These are phyloP conservation scores for Trochalopteron elliotii DNA, from an alignment of 2,113 vertebrate species.

Conservation along the genomic window DNA sequence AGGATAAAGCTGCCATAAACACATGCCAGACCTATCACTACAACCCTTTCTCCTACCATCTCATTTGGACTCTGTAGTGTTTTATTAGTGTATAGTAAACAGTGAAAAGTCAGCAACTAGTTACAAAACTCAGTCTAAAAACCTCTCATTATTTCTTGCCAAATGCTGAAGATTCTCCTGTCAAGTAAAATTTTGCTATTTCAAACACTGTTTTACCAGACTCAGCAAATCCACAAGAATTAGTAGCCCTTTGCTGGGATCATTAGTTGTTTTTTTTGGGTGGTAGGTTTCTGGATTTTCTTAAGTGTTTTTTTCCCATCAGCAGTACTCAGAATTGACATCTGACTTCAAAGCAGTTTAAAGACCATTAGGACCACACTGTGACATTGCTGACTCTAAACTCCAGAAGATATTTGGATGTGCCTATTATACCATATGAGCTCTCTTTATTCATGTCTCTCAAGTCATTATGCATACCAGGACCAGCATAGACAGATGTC, in stretches of 20 bases:
- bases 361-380: not conserved
- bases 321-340: not conserved
- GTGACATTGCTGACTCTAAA: not conserved
- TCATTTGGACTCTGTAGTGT: not conserved
- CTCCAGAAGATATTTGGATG: not conserved
- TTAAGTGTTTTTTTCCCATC: not conserved
- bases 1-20: not conserved
- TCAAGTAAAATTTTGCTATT: not conserved
- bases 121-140: not conserved
- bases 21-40: not conserved
- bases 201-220: not conserved
- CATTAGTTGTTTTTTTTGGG: not conserved
- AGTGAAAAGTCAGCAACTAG: not conserved
- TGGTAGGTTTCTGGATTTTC: not conserved
- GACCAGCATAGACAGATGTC: not conserved
- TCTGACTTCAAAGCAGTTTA: conserved; percentile 5
- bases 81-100: not conserved
- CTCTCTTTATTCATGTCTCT: not conserved
- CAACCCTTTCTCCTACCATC: not conserved
- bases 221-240: not conserved
- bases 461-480: conserved; percentile 1
- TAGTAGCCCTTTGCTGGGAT: not conserved
- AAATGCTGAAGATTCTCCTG: not conserved
- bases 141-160: not conserved
- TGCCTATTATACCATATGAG: not conserved